Percentiles rank a stretch among this genome's conserved stretches.
Conservation (phyloP, 2,113 vertebrate species). For the Nerophis lumbriciformis region DNA sequence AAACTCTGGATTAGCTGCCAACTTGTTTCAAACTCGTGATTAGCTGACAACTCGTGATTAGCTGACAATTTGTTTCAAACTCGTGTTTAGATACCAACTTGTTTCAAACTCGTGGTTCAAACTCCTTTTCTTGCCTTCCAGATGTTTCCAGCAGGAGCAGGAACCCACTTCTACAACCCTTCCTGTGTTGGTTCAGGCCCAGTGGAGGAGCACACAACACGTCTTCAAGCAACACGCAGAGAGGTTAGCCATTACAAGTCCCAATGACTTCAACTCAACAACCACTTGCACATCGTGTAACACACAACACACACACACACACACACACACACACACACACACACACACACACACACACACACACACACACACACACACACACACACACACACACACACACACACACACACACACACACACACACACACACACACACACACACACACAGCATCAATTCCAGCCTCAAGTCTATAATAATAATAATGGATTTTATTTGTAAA, state of each 20-base stretch:
- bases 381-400: no score
- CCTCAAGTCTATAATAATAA: no score
- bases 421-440: no score
- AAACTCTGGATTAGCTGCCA: no score
- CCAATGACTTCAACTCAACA: background rate
- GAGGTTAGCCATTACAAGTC: constrained; percentile 46
- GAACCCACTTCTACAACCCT: constrained; percentile 43
- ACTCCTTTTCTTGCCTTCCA: constrained; percentile 54
- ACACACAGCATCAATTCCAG: no score
- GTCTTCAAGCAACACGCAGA: constrained; percentile 34
- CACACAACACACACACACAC: background rate
- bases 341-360: background rate
- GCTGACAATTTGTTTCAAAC: background rate
- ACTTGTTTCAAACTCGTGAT: no score
- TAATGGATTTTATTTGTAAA: no score
- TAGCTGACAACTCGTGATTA: no score
- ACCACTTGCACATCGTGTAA: background rate
- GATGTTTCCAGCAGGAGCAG: constrained; percentile 47
- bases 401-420: no score
- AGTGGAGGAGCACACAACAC: constrained; percentile 28
- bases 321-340: no score
- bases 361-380: no score
- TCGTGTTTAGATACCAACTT: constrained; percentile 31
- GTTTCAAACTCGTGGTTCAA: constrained; percentile 18
- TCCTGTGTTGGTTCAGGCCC: constrained; percentile 50